phyloP scores from a whole-genome alignment of 2,113 vertebrate genomes.

The Malurus elegans region DNA sequence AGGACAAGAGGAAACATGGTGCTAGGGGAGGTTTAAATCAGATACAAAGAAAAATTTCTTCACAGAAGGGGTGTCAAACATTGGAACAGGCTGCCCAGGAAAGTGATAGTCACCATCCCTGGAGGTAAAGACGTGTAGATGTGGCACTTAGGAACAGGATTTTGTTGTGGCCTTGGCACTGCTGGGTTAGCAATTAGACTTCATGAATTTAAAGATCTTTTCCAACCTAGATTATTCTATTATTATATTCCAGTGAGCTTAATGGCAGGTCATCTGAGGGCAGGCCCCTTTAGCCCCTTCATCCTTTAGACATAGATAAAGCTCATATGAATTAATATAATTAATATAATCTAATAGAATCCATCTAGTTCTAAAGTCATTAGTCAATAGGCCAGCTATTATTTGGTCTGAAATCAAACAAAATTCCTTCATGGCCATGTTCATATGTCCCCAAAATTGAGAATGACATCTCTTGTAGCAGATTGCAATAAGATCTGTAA shows the following conservation, averaged over 20 bases:
- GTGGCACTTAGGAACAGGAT: neutral
- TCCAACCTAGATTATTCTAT: neutral
- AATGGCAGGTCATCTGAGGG: neutral
- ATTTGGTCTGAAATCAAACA: neutral
- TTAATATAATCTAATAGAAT: neutral
- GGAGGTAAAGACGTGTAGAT: neutral
- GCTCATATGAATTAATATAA: neutral
- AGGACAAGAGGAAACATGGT: neutral
- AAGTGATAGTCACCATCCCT: neutral
- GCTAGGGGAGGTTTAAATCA: neutral
- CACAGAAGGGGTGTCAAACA: neutral
- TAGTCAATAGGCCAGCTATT: neutral
- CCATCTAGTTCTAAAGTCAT: neutral
- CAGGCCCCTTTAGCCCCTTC: neutral
- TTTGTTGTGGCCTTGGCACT: neutral
- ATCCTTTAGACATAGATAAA: neutral
- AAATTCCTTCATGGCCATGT: neutral
- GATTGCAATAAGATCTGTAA: neutral
- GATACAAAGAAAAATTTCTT: neutral
- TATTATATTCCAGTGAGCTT: neutral
- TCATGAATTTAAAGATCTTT: neutral
- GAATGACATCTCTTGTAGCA: neutral
- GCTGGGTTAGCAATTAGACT: neutral
- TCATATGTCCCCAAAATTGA: neutral
- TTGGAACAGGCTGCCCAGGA: neutral